Base-by-base conservation (phyloP, 2,888 invertebrate genomes). In the Hetaerina titia region DNA sequence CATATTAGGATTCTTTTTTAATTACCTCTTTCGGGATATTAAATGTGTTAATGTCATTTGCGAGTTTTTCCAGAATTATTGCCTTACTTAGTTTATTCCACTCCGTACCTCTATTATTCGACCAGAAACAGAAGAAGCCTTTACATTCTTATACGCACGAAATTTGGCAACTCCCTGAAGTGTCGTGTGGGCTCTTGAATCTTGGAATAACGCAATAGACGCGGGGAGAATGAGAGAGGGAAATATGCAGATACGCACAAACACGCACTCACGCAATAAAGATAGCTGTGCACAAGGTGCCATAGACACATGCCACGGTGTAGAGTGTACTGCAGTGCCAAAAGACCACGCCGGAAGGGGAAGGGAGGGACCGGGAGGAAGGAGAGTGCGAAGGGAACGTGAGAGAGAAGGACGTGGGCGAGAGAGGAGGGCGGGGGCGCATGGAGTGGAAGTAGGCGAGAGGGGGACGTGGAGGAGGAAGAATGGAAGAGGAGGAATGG, bases 181-280 rank as follows among this genome's bases (percentile, higher is more conserved):
- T 60, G 13, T 9, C 31, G 81, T 31, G 81, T 81, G 81, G 81
- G 31, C 25, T 81, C 25, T 9, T 25, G 31, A 31, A 81, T 81
- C 81, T 81, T 81, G 81, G 13, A 31, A 81, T 81, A 25, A 81
- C 81, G 81, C 81, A 81, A 81, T 81, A 81, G 25, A 81, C 31
- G 31, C 15, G 1, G 74, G 8, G 74, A 25, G 69, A 74, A 31
- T 7, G 81, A 81, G 81, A 15, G 69, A 5, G 69, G 9, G 69
- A 69, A 19, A 69, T 6, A 69, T n/a, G 69, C 0, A 69, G 22
- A n/a, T 69, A n/a, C 9, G 69, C n/a, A 17, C 31, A 81, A 31
- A 81, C 81, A 31, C 31, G 25, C 81, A 13, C 22, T 25, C 81
- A 31, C 81, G 31, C 81, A 31, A 81, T 81, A 81, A 81, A 81